phyloP scores from a whole-genome alignment of 2,797 vertebrate genomes.

The Platalea minor region DNA sequence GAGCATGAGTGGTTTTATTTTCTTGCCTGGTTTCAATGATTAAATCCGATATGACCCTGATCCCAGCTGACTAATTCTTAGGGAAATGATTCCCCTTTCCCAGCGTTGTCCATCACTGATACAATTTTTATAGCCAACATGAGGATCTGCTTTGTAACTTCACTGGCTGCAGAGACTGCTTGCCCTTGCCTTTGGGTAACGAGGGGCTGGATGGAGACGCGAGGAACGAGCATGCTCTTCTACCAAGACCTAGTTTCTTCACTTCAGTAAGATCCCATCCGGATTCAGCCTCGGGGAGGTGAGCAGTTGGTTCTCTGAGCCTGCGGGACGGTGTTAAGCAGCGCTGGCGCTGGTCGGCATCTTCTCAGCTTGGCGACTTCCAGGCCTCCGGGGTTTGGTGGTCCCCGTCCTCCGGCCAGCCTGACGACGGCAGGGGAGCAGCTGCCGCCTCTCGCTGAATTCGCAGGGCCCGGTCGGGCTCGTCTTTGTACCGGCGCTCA shows the following conservation, averaged over 20 bases:
- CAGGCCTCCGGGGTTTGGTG: not conserved
- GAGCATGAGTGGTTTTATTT: not conserved
- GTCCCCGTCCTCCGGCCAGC: not conserved
- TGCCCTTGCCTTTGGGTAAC: not conserved
- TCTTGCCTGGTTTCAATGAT: not conserved
- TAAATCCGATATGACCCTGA: not conserved
- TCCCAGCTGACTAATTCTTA: too few relatives aligned
- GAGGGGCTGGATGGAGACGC: not conserved
- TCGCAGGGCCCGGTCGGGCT: not conserved
- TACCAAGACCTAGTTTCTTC: not conserved
- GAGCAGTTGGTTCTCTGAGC: not conserved
- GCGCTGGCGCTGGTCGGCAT: not conserved
- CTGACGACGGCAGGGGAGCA: not conserved
- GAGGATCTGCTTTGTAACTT: not conserved
- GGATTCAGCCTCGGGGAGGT: not conserved
- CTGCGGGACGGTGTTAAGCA: not conserved
- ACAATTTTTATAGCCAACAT: not conserved
- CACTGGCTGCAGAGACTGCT: not conserved
- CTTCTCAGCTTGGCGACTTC: not conserved
- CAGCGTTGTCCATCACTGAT: not conserved
- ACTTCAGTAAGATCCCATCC: not conserved
- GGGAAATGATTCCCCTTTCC: not conserved
- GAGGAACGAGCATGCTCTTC: not conserved
- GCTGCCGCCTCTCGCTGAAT: slow-evolving; percentile 32
- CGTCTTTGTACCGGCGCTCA: slow-evolving; percentile 47